Conservation (phyloP, 2,888 invertebrate species). For the Nomada hirtipes region DNA sequence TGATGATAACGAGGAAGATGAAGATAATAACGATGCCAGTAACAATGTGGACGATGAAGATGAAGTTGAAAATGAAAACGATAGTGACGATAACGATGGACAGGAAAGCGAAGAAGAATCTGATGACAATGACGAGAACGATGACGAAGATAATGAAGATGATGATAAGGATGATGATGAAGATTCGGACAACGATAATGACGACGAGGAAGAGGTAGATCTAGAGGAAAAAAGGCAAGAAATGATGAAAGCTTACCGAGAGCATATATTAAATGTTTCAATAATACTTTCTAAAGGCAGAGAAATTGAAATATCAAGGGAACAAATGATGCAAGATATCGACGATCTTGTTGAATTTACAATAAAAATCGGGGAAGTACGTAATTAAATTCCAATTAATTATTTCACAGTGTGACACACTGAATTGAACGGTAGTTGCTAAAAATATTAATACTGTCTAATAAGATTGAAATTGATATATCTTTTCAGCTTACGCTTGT, state of each 20-base stretch:
- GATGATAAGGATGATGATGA: not conserved
- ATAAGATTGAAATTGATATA: not conserved
- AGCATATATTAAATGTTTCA: constrained; percentile 57
- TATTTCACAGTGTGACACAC: too few species aligned
- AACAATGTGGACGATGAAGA: not conserved
- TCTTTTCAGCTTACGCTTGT: constrained; percentile 19
- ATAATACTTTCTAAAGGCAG: constrained; percentile 55
- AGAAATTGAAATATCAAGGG: constrained; percentile 54
- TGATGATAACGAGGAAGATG: not conserved
- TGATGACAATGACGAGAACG: not conserved
- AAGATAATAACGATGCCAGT: not conserved
- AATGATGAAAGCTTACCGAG: constrained; percentile 32
- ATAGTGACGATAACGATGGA: not conserved
- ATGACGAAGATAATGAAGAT: not conserved
- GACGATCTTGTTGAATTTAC: constrained; percentile 68
- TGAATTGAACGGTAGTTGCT: not conserved
- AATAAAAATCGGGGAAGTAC: constrained; percentile 42
- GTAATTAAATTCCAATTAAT: not conserved
- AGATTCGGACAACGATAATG: too few species aligned
- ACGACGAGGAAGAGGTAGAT: not conserved
- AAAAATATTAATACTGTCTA: not conserved
- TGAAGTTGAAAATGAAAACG: not conserved
- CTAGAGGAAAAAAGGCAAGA: not conserved
- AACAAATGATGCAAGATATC: constrained; percentile 62
- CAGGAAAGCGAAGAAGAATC: not conserved